Conservation (phyloP, 2,888 invertebrate genomes). For the Melieria omissa region DNA sequence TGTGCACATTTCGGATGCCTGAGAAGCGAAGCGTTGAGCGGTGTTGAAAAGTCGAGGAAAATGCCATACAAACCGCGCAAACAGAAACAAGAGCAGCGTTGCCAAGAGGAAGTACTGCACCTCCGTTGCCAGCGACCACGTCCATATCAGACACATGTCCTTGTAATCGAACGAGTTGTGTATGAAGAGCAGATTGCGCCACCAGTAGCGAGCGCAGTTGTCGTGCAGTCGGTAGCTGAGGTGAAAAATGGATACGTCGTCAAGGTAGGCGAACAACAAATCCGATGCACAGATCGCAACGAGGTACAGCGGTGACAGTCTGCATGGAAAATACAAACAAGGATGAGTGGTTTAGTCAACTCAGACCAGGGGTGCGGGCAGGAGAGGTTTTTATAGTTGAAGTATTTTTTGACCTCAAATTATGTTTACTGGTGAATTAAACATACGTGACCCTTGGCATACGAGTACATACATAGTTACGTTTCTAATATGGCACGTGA, state of each 20-base stretch:
- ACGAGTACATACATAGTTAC: too few species aligned
- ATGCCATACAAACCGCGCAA: constrained; percentile 57
- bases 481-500: too few species aligned
- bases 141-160: constrained; percentile 65
- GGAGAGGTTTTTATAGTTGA: too few species aligned
- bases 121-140: constrained; percentile 65
- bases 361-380: too few species aligned
- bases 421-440: too few species aligned
- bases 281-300: constrained; percentile 57
- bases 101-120: constrained; percentile 64
- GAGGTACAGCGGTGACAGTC: constrained; percentile 60
- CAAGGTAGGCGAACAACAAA: constrained; percentile 57
- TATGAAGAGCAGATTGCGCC: constrained; percentile 63
- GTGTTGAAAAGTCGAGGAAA: background rate
- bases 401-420: too few species aligned
- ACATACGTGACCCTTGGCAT: too few species aligned
- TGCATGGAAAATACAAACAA: constrained; percentile 25
- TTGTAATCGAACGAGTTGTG: constrained; percentile 61
- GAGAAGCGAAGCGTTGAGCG: background rate
- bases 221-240: constrained; percentile 61
- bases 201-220: constrained; percentile 61
- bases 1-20: constrained; percentile 55
- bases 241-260: constrained; percentile 61
- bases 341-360: too few species aligned
- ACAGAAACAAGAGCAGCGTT: constrained; percentile 55